Conservation (phyloP, 2,113 vertebrate genomes). For the Gulo gulo region DNA sequence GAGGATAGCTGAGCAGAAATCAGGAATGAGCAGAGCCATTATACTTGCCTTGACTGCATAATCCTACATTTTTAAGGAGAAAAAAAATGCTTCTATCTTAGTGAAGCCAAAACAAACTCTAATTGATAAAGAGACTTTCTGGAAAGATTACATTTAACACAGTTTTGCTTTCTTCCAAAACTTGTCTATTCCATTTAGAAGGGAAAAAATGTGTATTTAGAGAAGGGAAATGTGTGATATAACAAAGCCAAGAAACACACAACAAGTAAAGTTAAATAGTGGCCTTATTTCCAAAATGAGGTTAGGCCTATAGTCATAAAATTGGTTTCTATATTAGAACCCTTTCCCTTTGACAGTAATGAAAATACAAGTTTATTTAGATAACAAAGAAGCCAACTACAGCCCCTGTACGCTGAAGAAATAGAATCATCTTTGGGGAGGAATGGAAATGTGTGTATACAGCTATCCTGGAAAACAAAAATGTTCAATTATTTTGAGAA, state of each 20-base stretch:
- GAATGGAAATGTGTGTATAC: conserved; percentile 15
- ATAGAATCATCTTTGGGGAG: background rate
- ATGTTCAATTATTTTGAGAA: conserved; percentile 55
- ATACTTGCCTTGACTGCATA: background rate
- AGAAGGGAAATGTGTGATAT: background rate
- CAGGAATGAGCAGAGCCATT: background rate
- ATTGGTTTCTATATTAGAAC: background rate
- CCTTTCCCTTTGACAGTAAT: background rate
- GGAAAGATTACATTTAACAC: background rate
- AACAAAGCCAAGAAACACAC: background rate
- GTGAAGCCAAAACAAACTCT: background rate
- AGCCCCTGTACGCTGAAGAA: background rate
- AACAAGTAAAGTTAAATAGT: background rate
- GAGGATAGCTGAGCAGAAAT: background rate
- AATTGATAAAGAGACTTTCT: background rate
- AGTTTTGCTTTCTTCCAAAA: background rate
- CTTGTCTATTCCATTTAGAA: background rate
- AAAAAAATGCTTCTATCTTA: background rate
- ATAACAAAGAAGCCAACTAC: conserved; percentile 8
- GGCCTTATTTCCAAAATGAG: conserved; percentile 38
- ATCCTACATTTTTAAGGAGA: background rate
- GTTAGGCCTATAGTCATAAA: background rate
- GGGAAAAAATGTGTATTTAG: background rate
- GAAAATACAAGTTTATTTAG: conserved; percentile 11
- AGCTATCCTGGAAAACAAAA: conserved; percentile 52